Evolutionary conservation across 2,113 vertebrate species (phyloP).

Genomic region (Ceyx melanurus): DNA sequence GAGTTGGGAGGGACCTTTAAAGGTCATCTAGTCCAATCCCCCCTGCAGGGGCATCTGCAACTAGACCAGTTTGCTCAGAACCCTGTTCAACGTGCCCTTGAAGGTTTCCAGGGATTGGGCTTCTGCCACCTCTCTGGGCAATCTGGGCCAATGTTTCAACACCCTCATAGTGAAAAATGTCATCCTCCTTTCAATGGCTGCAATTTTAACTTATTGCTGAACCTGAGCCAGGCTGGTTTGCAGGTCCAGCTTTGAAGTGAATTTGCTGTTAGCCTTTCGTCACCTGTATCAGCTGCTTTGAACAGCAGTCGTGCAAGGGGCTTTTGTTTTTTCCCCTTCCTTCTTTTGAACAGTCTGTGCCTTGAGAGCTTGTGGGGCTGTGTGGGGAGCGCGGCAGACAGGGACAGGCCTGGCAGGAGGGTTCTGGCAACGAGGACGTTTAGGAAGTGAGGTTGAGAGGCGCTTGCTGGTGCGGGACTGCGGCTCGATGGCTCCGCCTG

Average conservation of each 20-base stretch:
- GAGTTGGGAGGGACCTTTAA: background rate
- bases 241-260: background rate
- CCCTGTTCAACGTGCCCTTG: rapidly evolving
- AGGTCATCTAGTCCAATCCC: background rate
- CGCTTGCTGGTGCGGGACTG: background rate
- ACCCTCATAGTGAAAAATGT: background rate
- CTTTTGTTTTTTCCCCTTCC: rapidly evolving
- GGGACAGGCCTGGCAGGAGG: background rate
- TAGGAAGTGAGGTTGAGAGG: background rate
- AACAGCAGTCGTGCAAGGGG: background rate
- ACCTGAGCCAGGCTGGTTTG: background rate
- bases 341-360: no score
- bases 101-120: background rate
- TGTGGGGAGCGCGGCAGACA: no score
- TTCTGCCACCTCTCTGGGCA: background rate
- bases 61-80: background rate
- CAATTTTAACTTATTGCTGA: background rate
- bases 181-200: background rate
- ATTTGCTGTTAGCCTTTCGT: background rate
- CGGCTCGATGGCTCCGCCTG: background rate
- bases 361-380: rapidly evolving
- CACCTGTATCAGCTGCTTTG: background rate
- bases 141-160: background rate
- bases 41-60: background rate
- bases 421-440: no score